A percentile compares a stretch with the other conserved stretches of the same genome.
phyloP scores from a whole-genome alignment of 2,113 vertebrate genomes.

The Takifugu flavidus region DNA sequence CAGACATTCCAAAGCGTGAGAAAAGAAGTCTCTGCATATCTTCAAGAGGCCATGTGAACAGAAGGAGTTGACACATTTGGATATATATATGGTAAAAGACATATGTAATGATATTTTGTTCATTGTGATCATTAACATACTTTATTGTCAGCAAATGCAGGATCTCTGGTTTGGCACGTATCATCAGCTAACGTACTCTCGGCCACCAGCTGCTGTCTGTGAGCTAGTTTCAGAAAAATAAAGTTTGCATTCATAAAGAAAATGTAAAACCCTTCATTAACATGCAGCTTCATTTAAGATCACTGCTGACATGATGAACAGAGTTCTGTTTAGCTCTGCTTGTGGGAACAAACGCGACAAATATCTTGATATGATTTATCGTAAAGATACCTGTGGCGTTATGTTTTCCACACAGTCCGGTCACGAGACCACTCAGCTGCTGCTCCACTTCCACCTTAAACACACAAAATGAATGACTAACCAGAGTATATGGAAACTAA shows the following conservation, averaged over 20 bases:
- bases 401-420: slow-evolving; percentile 64
- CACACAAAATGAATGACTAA: not conserved
- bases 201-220: slow-evolving; percentile 30
- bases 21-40: slow-evolving; percentile 35
- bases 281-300: no score
- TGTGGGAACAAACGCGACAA: not conserved
- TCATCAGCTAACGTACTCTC: slow-evolving; percentile 23
- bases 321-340: not conserved
- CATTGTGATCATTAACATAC: slow-evolving; percentile 34
- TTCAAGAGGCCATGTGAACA: slow-evolving; percentile 4
- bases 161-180: slow-evolving; percentile 56
- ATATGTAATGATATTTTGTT: not conserved
- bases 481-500: not conserved
- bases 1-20: slow-evolving; percentile 36
- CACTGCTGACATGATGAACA: no score
- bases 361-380: not conserved
- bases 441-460: slow-evolving; percentile 65
- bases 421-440: slow-evolving; percentile 42
- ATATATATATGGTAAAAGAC: not conserved
- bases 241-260: not conserved
- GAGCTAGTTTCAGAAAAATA: slow-evolving; percentile 12
- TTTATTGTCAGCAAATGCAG: accelerated
- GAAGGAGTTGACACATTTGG: not conserved
- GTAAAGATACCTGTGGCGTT: slow-evolving; percentile 21
- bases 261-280: not conserved